A percentile compares a stretch with the other conserved stretches of the same genome.
These are phyloP conservation scores for Erythrolamprus reginae DNA, from an alignment of 2,113 vertebrate genomes.

Conservation along the genomic window DNA sequence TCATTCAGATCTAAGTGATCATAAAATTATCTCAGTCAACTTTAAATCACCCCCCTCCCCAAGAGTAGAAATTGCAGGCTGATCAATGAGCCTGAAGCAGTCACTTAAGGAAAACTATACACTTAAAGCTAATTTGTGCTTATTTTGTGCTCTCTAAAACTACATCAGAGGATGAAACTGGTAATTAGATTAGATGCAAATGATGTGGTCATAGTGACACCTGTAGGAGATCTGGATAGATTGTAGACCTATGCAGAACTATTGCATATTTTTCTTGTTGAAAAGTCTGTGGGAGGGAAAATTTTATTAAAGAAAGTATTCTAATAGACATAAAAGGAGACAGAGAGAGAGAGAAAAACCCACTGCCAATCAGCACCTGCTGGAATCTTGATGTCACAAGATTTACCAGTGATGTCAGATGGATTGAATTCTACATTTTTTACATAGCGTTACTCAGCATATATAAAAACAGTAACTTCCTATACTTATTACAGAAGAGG, in stretches of 20 bases:
- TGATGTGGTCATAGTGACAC: conserved; percentile 6
- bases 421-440: not conserved
- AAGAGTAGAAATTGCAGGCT: not conserved
- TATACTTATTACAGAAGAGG: not conserved
- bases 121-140: not conserved
- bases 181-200: conserved; percentile 19
- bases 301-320: not conserved
- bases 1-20: conserved; percentile 8
- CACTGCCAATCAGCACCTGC: not conserved
- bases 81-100: conserved; percentile 8
- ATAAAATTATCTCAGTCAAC: conserved; percentile 9
- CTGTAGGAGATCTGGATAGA: not conserved
- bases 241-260: not conserved
- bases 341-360: not conserved
- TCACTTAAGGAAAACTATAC: conserved; percentile 4
- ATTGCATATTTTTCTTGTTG: not conserved
- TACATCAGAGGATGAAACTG: not conserved
- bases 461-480: not conserved
- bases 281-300: not conserved
- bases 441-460: not conserved
- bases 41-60: conserved; percentile 1
- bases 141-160: conserved; percentile 3
- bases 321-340: too few species aligned
- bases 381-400: not conserved
- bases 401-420: not conserved